These are phyloP conservation scores for Syritta pipiens DNA, from an alignment of 2,888 invertebrate species.

Conservation along the genomic window DNA sequence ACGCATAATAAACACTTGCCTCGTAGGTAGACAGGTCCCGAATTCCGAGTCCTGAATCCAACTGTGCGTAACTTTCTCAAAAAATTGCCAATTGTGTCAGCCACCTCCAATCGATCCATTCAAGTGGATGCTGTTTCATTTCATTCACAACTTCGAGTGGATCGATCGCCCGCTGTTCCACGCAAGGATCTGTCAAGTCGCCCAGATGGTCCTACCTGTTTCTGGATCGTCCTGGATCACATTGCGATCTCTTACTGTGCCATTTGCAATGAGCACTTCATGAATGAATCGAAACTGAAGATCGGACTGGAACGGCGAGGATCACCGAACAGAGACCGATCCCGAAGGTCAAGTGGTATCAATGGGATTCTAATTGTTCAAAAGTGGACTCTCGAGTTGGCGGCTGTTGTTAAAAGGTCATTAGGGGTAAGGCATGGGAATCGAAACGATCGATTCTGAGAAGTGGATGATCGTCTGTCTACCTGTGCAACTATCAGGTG, in stretches of 20 bases:
- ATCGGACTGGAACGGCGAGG: slow-evolving; percentile 34
- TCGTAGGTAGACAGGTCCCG: no score
- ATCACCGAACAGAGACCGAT: background rate
- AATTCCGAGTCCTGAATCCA: slow-evolving; percentile 12
- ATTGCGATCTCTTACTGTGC: slow-evolving; percentile 5
- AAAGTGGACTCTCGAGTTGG: slow-evolving; percentile 71
- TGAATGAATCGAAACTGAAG: slow-evolving; percentile 64
- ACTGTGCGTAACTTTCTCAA: slow-evolving; percentile 41
- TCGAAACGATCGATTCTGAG: slow-evolving; percentile 41
- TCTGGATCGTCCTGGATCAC: background rate
- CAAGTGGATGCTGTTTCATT: slow-evolving; percentile 25
- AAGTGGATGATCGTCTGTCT: slow-evolving; percentile 1
- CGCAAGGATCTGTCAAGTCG: slow-evolving; percentile 33
- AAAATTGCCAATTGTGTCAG: slow-evolving; percentile 19
- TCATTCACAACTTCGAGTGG: slow-evolving; percentile 63
- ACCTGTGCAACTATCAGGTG: slow-evolving; percentile 59
- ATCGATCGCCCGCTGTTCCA: slow-evolving; percentile 59
- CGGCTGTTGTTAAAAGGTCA: slow-evolving; percentile 77
- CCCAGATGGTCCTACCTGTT: slow-evolving; percentile 56
- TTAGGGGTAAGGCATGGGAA: slow-evolving; percentile 72
- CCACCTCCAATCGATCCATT: slow-evolving; percentile 55
- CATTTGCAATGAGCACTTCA: slow-evolving; percentile 56
- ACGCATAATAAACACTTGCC: slow-evolving; percentile 75
- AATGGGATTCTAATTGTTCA: slow-evolving; percentile 70
- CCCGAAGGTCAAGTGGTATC: slow-evolving; percentile 69